These are phyloP conservation scores for Aelia acuminata DNA, from an alignment of 2,888 invertebrate genomes.

Conservation along the genomic window DNA sequence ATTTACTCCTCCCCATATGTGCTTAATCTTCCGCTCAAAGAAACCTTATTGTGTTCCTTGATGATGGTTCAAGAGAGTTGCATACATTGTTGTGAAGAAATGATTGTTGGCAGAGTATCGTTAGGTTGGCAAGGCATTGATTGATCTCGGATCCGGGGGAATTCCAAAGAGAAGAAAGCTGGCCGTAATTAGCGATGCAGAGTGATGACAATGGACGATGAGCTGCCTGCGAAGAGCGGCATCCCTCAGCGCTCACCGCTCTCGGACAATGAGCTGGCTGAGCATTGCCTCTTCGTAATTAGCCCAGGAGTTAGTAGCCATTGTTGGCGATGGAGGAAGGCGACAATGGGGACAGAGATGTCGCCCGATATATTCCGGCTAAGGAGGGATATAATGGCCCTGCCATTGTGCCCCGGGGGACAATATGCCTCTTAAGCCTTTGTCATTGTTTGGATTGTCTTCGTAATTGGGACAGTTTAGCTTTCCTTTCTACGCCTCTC, in stretches of 20 bases:
- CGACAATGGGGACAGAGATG: slow-evolving; percentile 16
- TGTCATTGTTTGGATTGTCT: slow-evolving; percentile 38
- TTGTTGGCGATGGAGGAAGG: not conserved
- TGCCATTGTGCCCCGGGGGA: not conserved
- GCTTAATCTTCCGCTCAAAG: not conserved
- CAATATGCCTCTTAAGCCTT: slow-evolving; percentile 41
- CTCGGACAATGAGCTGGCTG: not conserved
- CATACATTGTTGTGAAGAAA: not conserved
- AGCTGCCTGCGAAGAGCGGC: not conserved
- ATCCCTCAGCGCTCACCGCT: not conserved
- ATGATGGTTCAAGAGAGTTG: not conserved
- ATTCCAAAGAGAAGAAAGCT: slow-evolving; percentile 16
- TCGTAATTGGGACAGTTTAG: slow-evolving; percentile 1
- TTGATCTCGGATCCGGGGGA: slow-evolving; percentile 13
- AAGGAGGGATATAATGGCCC: not conserved
- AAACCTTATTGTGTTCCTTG: not conserved
- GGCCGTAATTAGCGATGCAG: not conserved
- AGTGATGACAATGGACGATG: not conserved
- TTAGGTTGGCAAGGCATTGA: not conserved
- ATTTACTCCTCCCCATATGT: no score
- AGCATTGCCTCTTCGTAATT: not conserved
- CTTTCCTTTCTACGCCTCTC: slow-evolving; percentile 60
- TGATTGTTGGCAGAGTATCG: not conserved
- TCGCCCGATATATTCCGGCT: slow-evolving; percentile 12
- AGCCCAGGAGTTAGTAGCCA: slow-evolving; percentile 37